Conservation (phyloP, 2,113 vertebrate species). For the Madoqua kirkii region DNA sequence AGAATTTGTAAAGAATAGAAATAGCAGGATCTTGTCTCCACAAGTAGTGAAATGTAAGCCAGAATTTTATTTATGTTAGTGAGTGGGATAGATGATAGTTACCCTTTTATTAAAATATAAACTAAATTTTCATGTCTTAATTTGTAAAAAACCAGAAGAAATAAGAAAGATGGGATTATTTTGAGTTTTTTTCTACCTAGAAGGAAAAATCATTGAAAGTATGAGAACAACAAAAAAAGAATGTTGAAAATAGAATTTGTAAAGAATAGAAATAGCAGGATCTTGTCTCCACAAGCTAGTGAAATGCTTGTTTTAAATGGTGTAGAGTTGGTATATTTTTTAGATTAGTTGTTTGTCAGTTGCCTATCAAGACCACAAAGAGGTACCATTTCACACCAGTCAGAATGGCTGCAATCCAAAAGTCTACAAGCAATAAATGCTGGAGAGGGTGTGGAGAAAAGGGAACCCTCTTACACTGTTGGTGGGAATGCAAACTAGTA, state of each 20-base stretch:
- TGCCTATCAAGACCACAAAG: too few species aligned
- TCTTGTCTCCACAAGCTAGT: slow-evolving; percentile 12
- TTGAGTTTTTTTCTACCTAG: not conserved
- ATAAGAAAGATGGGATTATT: not conserved
- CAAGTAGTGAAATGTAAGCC: not conserved
- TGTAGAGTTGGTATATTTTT: not conserved
- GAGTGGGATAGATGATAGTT: not conserved
- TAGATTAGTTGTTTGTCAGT: too few species aligned
- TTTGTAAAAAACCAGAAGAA: not conserved
- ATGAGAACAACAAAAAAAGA: not conserved
- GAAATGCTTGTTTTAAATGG: slow-evolving; percentile 20
- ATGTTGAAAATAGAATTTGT: slow-evolving; percentile 1
- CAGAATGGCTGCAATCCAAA: too few species aligned
- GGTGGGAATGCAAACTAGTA: too few species aligned
- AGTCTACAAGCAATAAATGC: too few species aligned
- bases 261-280: slow-evolving; percentile 18
- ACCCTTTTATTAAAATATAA: not conserved
- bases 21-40: slow-evolving; percentile 13
- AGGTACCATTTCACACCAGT: too few species aligned
- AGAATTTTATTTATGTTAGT: not conserved
- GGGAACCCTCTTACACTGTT: too few species aligned
- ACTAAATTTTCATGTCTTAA: not conserved
- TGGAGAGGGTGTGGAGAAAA: too few species aligned
- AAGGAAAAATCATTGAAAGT: not conserved
- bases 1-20: slow-evolving; percentile 27